These are phyloP conservation scores for Lycodopsis pacificus DNA, from an alignment of 2,797 vertebrate species.

Conservation along the genomic window DNA sequence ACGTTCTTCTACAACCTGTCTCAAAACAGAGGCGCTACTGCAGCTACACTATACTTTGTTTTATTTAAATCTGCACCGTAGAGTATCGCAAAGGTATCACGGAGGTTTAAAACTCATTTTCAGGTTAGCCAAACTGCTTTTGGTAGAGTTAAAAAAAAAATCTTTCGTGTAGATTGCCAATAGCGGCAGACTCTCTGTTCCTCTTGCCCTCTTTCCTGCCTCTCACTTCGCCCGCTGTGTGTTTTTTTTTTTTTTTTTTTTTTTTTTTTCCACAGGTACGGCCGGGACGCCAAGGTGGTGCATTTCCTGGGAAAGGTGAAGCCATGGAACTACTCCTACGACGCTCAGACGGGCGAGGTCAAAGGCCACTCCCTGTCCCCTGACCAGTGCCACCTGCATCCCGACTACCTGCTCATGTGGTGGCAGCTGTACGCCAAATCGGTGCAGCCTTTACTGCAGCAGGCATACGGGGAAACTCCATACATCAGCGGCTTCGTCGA, in stretches of 20 bases:
- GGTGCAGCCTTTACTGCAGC: conserved; percentile 86
- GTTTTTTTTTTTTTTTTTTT: not conserved
- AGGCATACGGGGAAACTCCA: conserved; percentile 84
- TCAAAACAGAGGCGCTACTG: conserved; percentile 56
- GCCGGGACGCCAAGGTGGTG: conserved; percentile 92
- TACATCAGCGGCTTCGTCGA: conserved; percentile 75
- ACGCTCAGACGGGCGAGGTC: conserved; percentile 86
- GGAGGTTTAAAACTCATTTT: not conserved
- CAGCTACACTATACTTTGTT: not conserved
- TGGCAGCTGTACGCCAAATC: conserved; percentile 88
- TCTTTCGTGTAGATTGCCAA: not conserved
- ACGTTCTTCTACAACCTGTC: conserved; percentile 56
- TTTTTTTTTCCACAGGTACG: conserved; percentile 85
- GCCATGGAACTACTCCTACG: conserved; percentile 93
- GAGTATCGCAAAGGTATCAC: not conserved
- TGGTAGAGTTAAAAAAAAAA: not conserved
- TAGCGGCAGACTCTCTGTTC: not conserved
- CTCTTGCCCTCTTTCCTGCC: not conserved
- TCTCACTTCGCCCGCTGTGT: not conserved
- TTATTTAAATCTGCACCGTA: not conserved
- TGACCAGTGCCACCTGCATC: conserved; percentile 83
- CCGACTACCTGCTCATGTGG: conserved; percentile 93
- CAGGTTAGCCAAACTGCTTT: not conserved
- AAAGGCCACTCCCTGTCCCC: conserved; percentile 78
- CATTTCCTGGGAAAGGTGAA: conserved; percentile 95